Percentiles rank a stretch among this genome's conserved stretches.
Evolutionary conservation across 2,888 invertebrate species (phyloP).

Genomic region (Meiosimyza decipiens): DNA sequence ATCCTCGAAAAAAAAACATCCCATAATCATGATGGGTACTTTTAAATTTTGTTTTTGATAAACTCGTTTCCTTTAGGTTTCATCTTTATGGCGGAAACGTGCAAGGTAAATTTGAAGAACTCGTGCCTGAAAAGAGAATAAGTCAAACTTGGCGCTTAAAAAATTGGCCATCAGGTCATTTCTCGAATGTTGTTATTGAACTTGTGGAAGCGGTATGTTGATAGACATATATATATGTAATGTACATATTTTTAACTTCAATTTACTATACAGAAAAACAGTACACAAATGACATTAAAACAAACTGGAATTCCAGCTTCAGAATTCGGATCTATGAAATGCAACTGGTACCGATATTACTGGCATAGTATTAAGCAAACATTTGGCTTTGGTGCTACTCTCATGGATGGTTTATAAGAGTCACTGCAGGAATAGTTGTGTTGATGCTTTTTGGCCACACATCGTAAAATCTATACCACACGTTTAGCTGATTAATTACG

Average conservation of each 20-base stretch:
- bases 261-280: slow-evolving; percentile 75
- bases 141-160: slow-evolving; percentile 93
- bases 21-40: too few relatives aligned
- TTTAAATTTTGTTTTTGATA: not conserved
- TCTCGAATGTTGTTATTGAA: slow-evolving; percentile 85
- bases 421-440: not conserved
- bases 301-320: slow-evolving; percentile 87
- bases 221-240: not conserved
- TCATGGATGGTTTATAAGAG: slow-evolving; percentile 38
- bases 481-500: not conserved
- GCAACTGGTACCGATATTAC: slow-evolving; percentile 95
- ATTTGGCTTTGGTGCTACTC: slow-evolving; percentile 62
- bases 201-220: slow-evolving; percentile 81
- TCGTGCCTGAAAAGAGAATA: slow-evolving; percentile 86
- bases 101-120: slow-evolving; percentile 85
- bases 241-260: too few relatives aligned
- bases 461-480: not conserved
- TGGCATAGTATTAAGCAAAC: slow-evolving; percentile 88
- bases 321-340: slow-evolving; percentile 81
- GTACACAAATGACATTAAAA: slow-evolving; percentile 83
- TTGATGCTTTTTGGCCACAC: not conserved
- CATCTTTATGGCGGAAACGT: slow-evolving; percentile 93
- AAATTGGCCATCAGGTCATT: slow-evolving; percentile 93
- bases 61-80: slow-evolving; percentile 69
- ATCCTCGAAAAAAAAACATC: too few relatives aligned